Base-by-base conservation (phyloP, 2,113 vertebrate species). In the Rhinichthys klamathensis region DNA sequence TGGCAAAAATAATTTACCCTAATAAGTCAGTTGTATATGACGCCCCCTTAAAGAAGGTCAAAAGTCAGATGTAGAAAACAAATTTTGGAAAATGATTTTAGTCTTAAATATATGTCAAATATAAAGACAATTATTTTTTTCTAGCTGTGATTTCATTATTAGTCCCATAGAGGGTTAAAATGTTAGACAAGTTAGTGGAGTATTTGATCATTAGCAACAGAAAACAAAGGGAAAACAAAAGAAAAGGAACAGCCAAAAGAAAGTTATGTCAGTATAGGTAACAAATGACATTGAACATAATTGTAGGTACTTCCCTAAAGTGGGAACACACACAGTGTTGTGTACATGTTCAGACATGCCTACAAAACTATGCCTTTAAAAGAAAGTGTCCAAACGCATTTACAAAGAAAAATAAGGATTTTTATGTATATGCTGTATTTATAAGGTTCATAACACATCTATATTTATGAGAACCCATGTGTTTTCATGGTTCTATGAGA, bases 191-290 rank as follows among this genome's bases (percentile, higher is more conserved):
- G 11, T 63, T 46, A 27, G 27, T 63, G 60, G 60, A 46, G 15
- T 63, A 81, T 32, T 81, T 54, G 49, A 51, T 54, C 13, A 44
- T 44, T 11, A 49, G 79, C 79, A 67, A 81, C 16, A 49, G 41
- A 49, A 49, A 67, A 67, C 7, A 81, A 49, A 81, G 25, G 41
- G 60, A 80, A 80, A 67, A 80, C 78, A 80, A 65, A 79, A 67
- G 51, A 78, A 65, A 41, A 32, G 18, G 41, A 67, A 16, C 16
- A 3, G 15, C 44, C 25, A 6, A 32, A 63, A 81, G 41, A 49
- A 54, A 54, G 16, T 51, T 25, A 41, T 27, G 56, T 80, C 78
- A 65, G 56, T 46, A 10, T 41, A 18, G 41, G 23, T 74, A 74
- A 79, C 76, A 80, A 58, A 80, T 80, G 56, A 25, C 21, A 7